Evolutionary conservation across 2,888 invertebrate genomes (phyloP).

Genomic region (Polydrusus tereticollis): DNA sequence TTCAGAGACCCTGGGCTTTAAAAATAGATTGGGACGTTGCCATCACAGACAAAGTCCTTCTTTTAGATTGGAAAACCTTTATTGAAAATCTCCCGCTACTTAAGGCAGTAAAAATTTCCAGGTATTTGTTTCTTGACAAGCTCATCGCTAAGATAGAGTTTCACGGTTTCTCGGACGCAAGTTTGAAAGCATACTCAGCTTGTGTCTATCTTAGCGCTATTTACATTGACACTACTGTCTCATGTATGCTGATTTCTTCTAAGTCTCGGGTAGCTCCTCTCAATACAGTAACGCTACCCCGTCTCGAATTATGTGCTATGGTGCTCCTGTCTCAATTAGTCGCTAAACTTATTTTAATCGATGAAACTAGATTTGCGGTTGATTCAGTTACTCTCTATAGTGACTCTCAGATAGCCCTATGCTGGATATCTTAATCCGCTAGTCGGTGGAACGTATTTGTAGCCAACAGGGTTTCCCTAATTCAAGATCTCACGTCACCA

Average conservation of each 20-base stretch:
- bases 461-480: too few species aligned
- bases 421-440: slow-evolving; percentile 33
- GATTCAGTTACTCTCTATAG: slow-evolving; percentile 36
- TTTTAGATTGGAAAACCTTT: slow-evolving; percentile 25
- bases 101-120: not conserved
- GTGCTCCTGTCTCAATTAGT: not conserved
- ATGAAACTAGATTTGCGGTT: not conserved
- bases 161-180: slow-evolving; percentile 21
- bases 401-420: slow-evolving; percentile 43
- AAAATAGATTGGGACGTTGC: slow-evolving; percentile 34
- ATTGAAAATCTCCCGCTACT: slow-evolving; percentile 5
- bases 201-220: slow-evolving; percentile 29
- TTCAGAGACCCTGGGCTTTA: slow-evolving; percentile 35
- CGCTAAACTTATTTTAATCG: slow-evolving; percentile 22
- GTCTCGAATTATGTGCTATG: slow-evolving; percentile 36
- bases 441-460: too few species aligned
- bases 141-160: not conserved
- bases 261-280: slow-evolving; percentile 15
- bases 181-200: slow-evolving; percentile 11
- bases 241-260: slow-evolving; percentile 2
- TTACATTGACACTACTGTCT: not conserved
- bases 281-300: slow-evolving; percentile 31
- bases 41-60: not conserved
- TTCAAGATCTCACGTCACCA: too few species aligned
- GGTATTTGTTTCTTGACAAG: not conserved